Conservation (phyloP, 2,888 invertebrate species). For the Athalia circularis region DNA sequence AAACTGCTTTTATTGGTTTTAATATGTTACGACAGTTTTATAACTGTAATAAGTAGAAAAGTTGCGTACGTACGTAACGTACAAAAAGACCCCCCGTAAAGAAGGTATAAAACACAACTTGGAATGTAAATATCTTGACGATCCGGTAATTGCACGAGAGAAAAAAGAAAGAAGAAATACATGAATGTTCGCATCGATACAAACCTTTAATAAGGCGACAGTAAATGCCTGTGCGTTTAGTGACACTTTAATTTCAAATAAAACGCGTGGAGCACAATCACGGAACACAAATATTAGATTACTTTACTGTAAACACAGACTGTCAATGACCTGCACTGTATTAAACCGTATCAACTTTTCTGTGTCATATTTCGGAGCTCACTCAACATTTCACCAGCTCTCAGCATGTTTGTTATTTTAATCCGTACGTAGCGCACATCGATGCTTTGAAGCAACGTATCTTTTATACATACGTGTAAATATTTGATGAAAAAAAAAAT, state of each 20-base stretch:
- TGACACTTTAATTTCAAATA: neutral
- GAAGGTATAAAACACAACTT: slow-evolving; percentile 18
- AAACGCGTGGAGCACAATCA: neutral
- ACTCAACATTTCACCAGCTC: neutral
- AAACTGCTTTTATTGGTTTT: slow-evolving; percentile 41
- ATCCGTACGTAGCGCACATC: neutral
- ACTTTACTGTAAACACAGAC: neutral
- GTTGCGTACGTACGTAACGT: neutral
- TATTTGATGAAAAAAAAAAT: neutral
- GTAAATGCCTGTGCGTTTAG: neutral
- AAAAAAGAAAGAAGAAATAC: neutral
- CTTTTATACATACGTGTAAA: neutral
- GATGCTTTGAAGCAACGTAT: neutral
- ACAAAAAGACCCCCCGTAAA: slow-evolving; percentile 35
- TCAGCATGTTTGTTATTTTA: neutral
- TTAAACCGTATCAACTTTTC: slow-evolving; percentile 5
- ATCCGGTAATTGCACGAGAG: slow-evolving; percentile 12
- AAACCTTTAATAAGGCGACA: neutral
- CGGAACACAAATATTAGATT: neutral
- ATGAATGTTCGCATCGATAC: neutral
- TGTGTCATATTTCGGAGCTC: neutral
- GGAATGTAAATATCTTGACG: slow-evolving; percentile 15
- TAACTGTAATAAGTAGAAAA: slow-evolving; percentile 22
- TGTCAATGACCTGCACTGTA: slow-evolving; percentile 19
- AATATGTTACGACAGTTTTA: slow-evolving; percentile 44